Evolutionary conservation across 2,113 vertebrate genomes (phyloP).

Genomic region (Podarcis muralis): DNA sequence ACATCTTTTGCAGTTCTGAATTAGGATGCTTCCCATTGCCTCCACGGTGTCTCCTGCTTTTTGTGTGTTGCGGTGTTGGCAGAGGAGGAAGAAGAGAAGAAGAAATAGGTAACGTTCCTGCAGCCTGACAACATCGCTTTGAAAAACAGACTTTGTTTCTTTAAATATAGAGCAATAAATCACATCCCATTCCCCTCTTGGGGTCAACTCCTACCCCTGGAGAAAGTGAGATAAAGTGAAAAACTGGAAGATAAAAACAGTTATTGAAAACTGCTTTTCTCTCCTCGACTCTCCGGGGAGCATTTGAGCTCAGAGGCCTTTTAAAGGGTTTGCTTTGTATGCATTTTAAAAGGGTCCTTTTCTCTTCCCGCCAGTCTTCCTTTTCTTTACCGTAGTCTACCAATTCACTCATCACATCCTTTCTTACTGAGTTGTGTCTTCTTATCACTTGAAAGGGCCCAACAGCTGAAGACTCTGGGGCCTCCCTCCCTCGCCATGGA

Average conservation of each 20-base stretch:
- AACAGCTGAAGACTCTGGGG: background rate
- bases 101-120: constrained; percentile 8
- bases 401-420: background rate
- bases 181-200: constrained; percentile 34
- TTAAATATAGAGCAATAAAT: constrained; percentile 52
- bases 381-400: constrained; percentile 4
- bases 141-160: constrained; percentile 48
- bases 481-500: fast-evolving
- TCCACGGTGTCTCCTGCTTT: background rate
- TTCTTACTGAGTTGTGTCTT: constrained; percentile 17
- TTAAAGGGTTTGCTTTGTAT: constrained; percentile 30
- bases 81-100: background rate
- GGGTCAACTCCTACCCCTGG: constrained; percentile 34
- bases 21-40: background rate
- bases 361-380: background rate
- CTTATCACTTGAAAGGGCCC: constrained; percentile 15
- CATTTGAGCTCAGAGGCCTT: constrained; percentile 40
- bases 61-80: background rate
- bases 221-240: constrained; percentile 58
- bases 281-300: constrained; percentile 39
- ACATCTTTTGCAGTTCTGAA: background rate
- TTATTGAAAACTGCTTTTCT: constrained; percentile 49
- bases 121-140: constrained; percentile 16
- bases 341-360: constrained; percentile 39
- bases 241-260: constrained; percentile 46